A percentile compares a stretch with the other conserved stretches of the same genome.
Evolutionary conservation across 2,113 vertebrate species (phyloP).

Genomic region (Dromiciops gliroides): DNA sequence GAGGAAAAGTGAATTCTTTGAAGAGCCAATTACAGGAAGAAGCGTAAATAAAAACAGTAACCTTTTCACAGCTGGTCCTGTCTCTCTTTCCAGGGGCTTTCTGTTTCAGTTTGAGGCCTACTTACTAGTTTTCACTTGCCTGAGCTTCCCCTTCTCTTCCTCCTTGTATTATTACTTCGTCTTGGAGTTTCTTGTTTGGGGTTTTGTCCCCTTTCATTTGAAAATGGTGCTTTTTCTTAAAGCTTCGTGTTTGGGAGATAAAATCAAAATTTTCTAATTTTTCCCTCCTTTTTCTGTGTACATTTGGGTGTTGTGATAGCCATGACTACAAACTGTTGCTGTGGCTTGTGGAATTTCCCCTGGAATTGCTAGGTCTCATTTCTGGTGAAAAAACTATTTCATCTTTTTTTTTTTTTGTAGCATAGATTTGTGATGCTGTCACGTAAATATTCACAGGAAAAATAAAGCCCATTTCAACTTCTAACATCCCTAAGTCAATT

Average conservation of each 20-base stretch:
- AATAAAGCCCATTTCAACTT: not conserved
- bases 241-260: not conserved
- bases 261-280: not conserved
- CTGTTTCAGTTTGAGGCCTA: not conserved
- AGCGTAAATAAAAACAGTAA: not conserved
- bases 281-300: not conserved
- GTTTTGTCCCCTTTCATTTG: not conserved
- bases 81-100: not conserved
- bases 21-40: not conserved
- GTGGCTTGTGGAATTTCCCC: not conserved
- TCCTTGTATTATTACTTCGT: not conserved
- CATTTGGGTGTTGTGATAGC: not conserved
- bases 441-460: not conserved
- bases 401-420: not conserved
- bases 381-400: not conserved
- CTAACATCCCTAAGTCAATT: not conserved
- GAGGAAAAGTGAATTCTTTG: not conserved
- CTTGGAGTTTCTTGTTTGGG: not conserved
- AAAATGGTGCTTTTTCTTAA: not conserved
- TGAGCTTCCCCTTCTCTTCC: not conserved
- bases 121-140: too few species aligned
- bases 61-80: too few species aligned
- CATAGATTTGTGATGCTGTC: not conserved
- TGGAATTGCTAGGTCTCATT: conserved; percentile 15
- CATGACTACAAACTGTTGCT: not conserved